phyloP scores from a whole-genome alignment of 2,113 vertebrate genomes.

The Onychostruthus taczanowskii region DNA sequence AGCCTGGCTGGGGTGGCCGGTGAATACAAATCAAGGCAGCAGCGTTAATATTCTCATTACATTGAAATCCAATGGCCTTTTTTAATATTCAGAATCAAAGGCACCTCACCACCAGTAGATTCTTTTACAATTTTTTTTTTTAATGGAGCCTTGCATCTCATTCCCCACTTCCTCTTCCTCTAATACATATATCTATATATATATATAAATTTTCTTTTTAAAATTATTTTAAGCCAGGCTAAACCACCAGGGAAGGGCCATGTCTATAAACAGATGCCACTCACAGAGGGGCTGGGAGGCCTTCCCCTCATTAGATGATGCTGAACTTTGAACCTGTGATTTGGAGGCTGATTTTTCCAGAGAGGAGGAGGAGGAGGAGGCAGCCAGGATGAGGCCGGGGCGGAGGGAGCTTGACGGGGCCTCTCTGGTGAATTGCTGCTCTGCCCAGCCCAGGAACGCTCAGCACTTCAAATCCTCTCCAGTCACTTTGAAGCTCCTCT shows the following conservation, averaged over 20 bases:
- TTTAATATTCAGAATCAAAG: conserved; percentile 71
- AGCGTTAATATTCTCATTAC: conserved; percentile 43
- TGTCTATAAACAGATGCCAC: conserved; percentile 62
- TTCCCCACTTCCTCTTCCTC: neutral
- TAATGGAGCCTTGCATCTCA: neutral
- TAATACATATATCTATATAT: no score
- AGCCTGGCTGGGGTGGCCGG: neutral
- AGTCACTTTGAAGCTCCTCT: conserved; percentile 71
- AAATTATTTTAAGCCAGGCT: neutral
- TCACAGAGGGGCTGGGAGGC: conserved; percentile 51
- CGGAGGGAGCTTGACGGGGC: conserved; percentile 49
- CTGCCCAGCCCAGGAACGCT: conserved; percentile 64
- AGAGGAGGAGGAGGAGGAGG: conserved; percentile 22
- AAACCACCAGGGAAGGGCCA: conserved; percentile 61
- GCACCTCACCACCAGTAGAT: neutral
- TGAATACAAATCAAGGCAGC: conserved; percentile 59
- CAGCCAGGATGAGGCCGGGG: neutral
- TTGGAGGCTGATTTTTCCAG: conserved; percentile 25
- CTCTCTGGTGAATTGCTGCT: conserved; percentile 71
- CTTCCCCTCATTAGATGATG: conserved; percentile 67
- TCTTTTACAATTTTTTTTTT: neutral
- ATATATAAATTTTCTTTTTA: neutral
- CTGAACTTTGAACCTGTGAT: conserved; percentile 71
- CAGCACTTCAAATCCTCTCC: conserved; percentile 71
- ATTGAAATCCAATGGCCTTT: conserved; percentile 39